Percentiles rank a stretch among this genome's conserved stretches.
phyloP scores from a whole-genome alignment of 1,140 invertebrate genomes.

The Wiebesia pumilae region DNA sequence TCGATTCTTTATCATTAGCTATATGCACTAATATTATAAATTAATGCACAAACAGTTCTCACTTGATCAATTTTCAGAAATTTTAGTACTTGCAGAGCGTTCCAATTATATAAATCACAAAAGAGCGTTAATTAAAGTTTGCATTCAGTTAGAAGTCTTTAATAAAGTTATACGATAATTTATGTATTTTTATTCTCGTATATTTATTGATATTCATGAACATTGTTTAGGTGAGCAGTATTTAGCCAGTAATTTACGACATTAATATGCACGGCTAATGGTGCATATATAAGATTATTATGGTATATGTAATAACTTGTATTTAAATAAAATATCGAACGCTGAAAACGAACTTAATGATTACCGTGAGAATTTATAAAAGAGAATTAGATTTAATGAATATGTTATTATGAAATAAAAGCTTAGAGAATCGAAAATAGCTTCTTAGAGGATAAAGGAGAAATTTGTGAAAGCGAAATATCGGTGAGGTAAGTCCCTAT shows the following conservation, averaged over 20 bases:
- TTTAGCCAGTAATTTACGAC: constrained; percentile 38
- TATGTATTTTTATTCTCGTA: constrained; percentile 26
- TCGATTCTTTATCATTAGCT: constrained; percentile 24
- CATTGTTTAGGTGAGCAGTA: constrained; percentile 30
- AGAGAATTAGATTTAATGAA: neutral
- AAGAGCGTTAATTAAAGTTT: constrained; percentile 31
- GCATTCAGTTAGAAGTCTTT: constrained; percentile 32
- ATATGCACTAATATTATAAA: constrained; percentile 28
- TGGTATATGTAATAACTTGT: constrained; percentile 7
- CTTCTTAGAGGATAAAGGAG: neutral
- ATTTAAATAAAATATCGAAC: constrained; percentile 21
- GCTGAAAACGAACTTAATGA: neutral
- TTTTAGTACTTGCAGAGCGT: constrained; percentile 2
- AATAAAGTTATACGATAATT: constrained; percentile 39
- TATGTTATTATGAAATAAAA: constrained; percentile 8
- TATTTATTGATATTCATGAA: constrained; percentile 35
- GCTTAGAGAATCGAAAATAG: neutral
- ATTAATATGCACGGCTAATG: constrained; percentile 37
- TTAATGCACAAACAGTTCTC: constrained; percentile 35
- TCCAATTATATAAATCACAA: constrained; percentile 25
- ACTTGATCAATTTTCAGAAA: constrained; percentile 34
- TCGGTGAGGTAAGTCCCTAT: neutral
- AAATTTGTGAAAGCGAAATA: constrained; percentile 3
- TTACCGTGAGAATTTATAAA: constrained; percentile 11
- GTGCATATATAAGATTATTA: constrained; percentile 38